Percentiles rank a stretch among this genome's conserved stretches.
Evolutionary conservation across 2,113 vertebrate species (phyloP).

Genomic region (Anoplopoma fimbria): DNA sequence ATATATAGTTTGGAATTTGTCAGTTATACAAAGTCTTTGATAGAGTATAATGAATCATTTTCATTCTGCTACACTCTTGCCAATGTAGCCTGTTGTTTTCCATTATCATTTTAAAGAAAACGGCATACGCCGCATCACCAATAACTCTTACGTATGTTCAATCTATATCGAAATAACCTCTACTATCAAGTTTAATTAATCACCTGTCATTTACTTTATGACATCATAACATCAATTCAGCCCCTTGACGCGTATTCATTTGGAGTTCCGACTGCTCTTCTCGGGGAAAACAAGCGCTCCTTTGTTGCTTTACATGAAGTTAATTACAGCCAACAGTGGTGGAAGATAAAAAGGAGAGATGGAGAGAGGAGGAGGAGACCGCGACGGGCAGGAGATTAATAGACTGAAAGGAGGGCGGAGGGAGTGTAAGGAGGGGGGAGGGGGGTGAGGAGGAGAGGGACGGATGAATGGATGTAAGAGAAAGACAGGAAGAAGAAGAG

Average conservation of each 20-base stretch:
- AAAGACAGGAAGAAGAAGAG: conserved; percentile 29
- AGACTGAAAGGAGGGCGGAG: conserved; percentile 39
- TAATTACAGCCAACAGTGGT: conserved; percentile 64
- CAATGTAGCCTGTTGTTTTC: background rate
- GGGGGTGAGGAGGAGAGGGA: conserved; percentile 17
- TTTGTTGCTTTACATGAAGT: conserved; percentile 67
- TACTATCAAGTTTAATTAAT: conserved; percentile 1
- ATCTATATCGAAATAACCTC: conserved; percentile 7
- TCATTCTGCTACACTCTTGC: background rate
- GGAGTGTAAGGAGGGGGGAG: conserved; percentile 1
- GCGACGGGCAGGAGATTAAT: conserved; percentile 56
- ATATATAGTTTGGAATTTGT: background rate
- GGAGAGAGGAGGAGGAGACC: conserved; percentile 61
- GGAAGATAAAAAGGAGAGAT: conserved; percentile 59
- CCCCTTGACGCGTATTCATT: background rate
- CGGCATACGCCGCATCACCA: background rate
- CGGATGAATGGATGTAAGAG: conserved; percentile 46
- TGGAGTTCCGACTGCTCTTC: conserved; percentile 23
- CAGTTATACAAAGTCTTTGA: background rate
- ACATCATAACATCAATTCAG: conserved; percentile 43
- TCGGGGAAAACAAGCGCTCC: conserved; percentile 53
- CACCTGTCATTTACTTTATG: conserved; percentile 35
- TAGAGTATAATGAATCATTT: background rate
- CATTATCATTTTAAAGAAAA: background rate
- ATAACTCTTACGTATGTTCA: background rate